Conservation (phyloP, 1,140 invertebrate species). For the Cherax destructor region DNA sequence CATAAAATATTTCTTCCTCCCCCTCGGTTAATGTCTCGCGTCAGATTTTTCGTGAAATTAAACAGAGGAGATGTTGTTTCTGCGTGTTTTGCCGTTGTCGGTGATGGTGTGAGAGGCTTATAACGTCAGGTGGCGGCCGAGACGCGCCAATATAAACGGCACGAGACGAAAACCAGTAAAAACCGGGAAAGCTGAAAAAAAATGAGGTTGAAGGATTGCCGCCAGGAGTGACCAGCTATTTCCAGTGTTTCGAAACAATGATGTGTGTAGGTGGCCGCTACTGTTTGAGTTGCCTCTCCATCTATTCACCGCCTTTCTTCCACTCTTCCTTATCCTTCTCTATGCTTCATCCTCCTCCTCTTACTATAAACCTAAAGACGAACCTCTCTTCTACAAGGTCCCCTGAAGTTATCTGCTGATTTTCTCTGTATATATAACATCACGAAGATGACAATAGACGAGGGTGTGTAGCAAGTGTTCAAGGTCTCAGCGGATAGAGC, state of each 20-base stretch:
- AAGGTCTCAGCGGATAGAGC: neutral
- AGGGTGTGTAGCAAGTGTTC: neutral
- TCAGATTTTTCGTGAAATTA: neutral
- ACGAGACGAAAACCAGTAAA: neutral
- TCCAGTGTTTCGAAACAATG: neutral
- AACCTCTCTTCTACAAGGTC: too few relatives aligned
- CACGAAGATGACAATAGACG: neutral
- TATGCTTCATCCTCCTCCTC: neutral
- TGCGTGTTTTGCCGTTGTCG: neutral
- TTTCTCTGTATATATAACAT: too few relatives aligned
- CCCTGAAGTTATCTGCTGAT: too few relatives aligned
- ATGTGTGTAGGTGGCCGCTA: neutral
- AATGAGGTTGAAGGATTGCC: neutral
- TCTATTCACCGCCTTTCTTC: neutral
- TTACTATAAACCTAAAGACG: neutral
- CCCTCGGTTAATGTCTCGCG: neutral
- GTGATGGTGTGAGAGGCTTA: neutral
- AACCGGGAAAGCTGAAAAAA: neutral
- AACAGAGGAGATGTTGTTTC: neutral
- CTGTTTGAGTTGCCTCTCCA: neutral
- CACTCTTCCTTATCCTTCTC: neutral
- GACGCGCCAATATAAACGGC: neutral
- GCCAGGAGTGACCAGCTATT: conserved; percentile 2
- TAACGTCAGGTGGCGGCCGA: neutral
- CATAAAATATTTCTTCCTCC: neutral